Evolutionary conservation across 2,797 vertebrate genomes (phyloP).

Genomic region (Carcharodon carcharias): DNA sequence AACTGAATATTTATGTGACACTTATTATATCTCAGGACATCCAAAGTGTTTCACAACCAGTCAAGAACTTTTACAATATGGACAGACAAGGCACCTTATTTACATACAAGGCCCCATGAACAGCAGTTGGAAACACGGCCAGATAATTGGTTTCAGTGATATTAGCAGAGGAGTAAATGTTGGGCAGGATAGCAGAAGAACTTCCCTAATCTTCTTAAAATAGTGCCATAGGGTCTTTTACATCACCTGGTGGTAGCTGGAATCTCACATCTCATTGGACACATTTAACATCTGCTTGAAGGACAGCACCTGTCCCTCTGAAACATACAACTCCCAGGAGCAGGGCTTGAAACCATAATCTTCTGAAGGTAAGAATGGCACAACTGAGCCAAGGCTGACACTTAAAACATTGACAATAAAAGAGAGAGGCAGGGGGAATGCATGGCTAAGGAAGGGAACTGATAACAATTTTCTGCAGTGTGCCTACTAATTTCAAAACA

Average conservation of each 20-base stretch:
- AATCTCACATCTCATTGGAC: too few species aligned
- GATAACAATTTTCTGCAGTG: not conserved
- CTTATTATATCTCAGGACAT: not conserved
- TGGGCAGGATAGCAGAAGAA: not conserved
- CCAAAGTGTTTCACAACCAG: not conserved
- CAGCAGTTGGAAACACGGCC: not conserved
- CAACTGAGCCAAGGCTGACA: not conserved
- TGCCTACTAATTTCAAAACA: not conserved
- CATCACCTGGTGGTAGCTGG: not conserved
- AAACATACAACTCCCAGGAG: not conserved
- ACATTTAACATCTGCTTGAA: not conserved
- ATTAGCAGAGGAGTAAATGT: not conserved
- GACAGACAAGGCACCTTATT: not conserved
- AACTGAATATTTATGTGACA: not conserved
- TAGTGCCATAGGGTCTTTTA: not conserved
- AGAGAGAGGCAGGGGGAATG: not conserved
- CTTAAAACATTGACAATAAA: not conserved
- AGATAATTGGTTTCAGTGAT: not conserved
- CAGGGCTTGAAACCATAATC: not conserved
- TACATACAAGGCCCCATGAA: not conserved
- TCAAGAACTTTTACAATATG: not conserved
- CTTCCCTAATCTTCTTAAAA: not conserved
- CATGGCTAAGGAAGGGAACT: not conserved
- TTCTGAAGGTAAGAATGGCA: not conserved
- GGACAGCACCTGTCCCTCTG: not conserved